Evolutionary conservation across 2,888 invertebrate species (phyloP), one percentile per base, ranked within the genome.

Genomic region (Epinotia bilunana): DNA sequence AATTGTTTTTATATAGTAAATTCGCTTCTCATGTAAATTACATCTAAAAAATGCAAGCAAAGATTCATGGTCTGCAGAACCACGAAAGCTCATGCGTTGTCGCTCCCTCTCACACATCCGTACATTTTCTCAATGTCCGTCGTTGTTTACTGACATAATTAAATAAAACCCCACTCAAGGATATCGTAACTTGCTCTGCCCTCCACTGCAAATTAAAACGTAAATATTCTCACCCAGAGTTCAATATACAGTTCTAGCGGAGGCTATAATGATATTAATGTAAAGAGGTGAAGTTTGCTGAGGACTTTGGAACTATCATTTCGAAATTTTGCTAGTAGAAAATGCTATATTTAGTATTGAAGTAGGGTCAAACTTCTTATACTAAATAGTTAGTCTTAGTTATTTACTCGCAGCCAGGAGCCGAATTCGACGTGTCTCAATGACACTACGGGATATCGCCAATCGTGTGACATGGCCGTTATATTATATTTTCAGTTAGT

Each of bases 81-180:
- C 72, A 28, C 58, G 11, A 4, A 11, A 18, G 28, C 18, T 6
- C 33, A 4, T 46, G 2, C 13, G 6, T 33, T 67, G n/a, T 68
- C 61, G 23, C 62, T 18, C 63, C 18, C 43, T 46, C 49, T 23
- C 18, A 6, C 57, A 67, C 73, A 72, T 68, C 72, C 62, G 63
- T 55, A 76, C 76, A 73, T 63, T 76, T 63, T 73, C 68, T 69
- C 73, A 76, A 68, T 73, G 76, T 73, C 72, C 70, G 57, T 28
- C 65, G 60, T 76, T 76, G 74, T 76, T 74, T 76, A 74, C 71
- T 57, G 67, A 74, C 74, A 74, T 76, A 76, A 76, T 76, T 76
- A 76, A 76, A 76, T 74, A 74, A 73, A 74, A 73, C 73, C 74
- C 70, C 39, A 39, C 74, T 74, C 74, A 74, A 70, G 64, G 74